Evolutionary conservation across 2,797 vertebrate species (phyloP).

Genomic region (Scomberomorus guttatus): DNA sequence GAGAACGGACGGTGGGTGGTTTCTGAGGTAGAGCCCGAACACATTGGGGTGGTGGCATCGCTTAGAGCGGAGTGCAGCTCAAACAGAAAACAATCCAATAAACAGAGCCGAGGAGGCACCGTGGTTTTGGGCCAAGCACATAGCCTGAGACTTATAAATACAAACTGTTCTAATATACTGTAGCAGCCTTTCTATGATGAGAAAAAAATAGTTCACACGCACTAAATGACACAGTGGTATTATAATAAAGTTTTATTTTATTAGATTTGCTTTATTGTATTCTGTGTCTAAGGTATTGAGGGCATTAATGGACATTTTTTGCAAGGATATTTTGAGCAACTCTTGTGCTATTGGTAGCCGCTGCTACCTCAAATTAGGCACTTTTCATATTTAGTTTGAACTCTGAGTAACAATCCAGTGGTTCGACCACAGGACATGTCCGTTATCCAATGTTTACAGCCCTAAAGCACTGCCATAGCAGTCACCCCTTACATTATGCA

Average conservation of each 20-base stretch:
- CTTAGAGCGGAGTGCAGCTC: conserved; percentile 54
- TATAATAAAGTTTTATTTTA: neutral
- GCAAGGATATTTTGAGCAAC: neutral
- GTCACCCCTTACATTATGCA: conserved; percentile 31
- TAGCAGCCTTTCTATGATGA: conserved; percentile 13
- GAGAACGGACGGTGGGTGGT: conserved; percentile 79
- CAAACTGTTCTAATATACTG: conserved; percentile 17
- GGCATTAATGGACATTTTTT: neutral
- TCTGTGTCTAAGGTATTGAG: neutral
- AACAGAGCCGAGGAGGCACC: conserved; percentile 53
- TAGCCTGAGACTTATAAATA: conserved; percentile 28
- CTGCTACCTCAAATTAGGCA: conserved; percentile 23
- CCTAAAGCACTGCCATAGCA: conserved; percentile 34
- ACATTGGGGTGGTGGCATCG: conserved; percentile 63
- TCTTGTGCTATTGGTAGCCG: neutral
- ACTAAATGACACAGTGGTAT: conserved; percentile 2
- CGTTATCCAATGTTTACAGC: conserved; percentile 38
- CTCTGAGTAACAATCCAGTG: conserved; percentile 24
- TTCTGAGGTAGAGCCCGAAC: conserved; percentile 76
- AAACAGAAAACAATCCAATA: conserved; percentile 71
- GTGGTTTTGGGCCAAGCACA: conserved; percentile 32
- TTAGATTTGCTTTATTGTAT: neutral
- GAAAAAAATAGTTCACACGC: neutral
- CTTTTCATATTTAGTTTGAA: conserved; percentile 34
- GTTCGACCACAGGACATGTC: conserved; percentile 26